Base-by-base conservation (phyloP, 2,113 vertebrate species). In the Hippocampus barbouri region DNA sequence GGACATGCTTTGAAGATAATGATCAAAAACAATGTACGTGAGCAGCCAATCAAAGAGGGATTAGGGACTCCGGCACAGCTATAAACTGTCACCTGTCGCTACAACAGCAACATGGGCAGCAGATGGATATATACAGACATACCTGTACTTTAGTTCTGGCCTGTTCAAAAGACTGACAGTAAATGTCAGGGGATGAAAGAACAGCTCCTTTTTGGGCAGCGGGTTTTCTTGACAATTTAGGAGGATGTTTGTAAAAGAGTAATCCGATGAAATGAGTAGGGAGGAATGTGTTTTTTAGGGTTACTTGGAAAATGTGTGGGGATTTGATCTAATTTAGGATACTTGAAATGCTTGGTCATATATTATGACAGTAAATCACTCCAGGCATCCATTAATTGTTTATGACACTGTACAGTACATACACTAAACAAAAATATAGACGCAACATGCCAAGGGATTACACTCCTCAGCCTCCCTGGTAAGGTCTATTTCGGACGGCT, bases 1-100 rank as follows among this genome's bases (percentile, higher is more conserved):
- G 20, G 8, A 5, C 25, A 20, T 25, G 27, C 9, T 12, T 43
- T 64, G 59, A 60, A 15, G 56, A 59, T 59, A 61, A 73, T 27
- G 34, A n/a, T 74, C 25, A 67, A 23, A 34, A 61, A 62, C 20
- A 71, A 41, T 47, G 9, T 27, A 66, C 23, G 34, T n/a, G 15
- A 59, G 57, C 1, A 53, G 18, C 43, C 66, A 38, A 57, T 68
- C 25, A 68, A 77, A 68, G 69, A n/a, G 53, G 38, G 65, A 25
- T 72, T 56, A 72, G 43, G 65, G 57, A 57, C 43, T 51, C 9
- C 27, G 21, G 60, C 45, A 18, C 53, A 41, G 51, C 27, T 43
- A 56, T 70, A 25, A 8, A 66, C 15, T 34, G 45, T 12, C 8
- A 41, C 43, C 25, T 70, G 20, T 72, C 56, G 38, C 49, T 40